Base-by-base conservation (phyloP, 2,797 vertebrate species). In the Oryzias sinensis region DNA sequence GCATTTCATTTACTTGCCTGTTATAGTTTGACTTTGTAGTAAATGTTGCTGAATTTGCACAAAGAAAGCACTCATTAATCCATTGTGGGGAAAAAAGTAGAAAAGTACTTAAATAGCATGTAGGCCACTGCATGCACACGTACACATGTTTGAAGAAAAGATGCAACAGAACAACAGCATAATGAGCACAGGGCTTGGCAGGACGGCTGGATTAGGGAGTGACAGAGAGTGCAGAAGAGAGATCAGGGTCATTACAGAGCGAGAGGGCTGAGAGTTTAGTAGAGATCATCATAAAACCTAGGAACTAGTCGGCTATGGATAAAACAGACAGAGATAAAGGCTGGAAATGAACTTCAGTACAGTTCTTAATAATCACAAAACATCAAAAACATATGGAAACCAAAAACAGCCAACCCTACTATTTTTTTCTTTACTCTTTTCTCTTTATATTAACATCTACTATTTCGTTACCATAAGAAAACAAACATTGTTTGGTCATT, bases 171-270 rank as follows among this genome's bases (percentile, higher is more conserved):
- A 56, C 62, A 58, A 22, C 66, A 74, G 65, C 53, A 43, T 54
- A 70, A 75, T 73, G 69, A 80, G 61, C 62, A 46, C 15, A 6
- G 57, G 70, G 72, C 72, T 65, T 37, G 72, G n/a, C 70, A 74
- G 65, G 76, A 75, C 70, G 72, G 64, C 73, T 29, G 62, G 81
- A 85, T 82, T 81, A 85, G 49, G 77, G 77, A 52, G 65, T 61
- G 77, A 72, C 53, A 57, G 60, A 37, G 70, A 65, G 75, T 59
- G 61, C 51, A 49, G 62, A 48, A 62, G 57, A 61, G 77, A 66
- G 78, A 82, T 75, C 79, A 57, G 79, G 80, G 80, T 85, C 74
- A 76, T 65, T 62, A 52, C 59, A 60, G 68, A 70, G 73, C 4
- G 62, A 74, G 49, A 68, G 68, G 1, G 65, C 42, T 13, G 59